These are phyloP conservation scores for Caiman crocodilus DNA, from an alignment of 2,797 vertebrate species.

Conservation along the genomic window DNA sequence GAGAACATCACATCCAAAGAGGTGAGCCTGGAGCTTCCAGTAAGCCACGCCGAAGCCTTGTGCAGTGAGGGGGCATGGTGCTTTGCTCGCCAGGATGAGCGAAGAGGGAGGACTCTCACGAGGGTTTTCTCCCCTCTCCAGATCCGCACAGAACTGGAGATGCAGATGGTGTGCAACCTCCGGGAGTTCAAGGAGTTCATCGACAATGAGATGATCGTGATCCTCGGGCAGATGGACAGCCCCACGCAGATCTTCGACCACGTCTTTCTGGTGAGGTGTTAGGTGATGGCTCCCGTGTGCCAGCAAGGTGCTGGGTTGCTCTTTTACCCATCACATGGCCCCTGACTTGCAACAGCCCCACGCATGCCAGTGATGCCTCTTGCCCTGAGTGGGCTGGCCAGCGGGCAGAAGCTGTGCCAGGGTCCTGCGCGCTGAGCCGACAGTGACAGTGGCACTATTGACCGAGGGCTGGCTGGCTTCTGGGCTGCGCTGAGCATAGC, in stretches of 20 bases:
- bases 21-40: constrained; percentile 77
- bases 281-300: neutral
- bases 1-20: constrained; percentile 98
- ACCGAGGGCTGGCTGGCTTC: neutral
- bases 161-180: constrained; percentile 98
- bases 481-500: neutral
- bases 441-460: neutral
- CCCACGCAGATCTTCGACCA: constrained; percentile 98
- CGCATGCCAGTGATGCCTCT: neutral
- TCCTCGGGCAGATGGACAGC: constrained; percentile 98
- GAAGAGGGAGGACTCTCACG: neutral
- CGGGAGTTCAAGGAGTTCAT: constrained; percentile 98
- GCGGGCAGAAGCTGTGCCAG: neutral
- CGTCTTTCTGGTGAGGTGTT: constrained; percentile 90
- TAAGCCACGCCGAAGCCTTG: neutral
- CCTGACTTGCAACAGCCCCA: neutral
- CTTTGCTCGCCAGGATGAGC: neutral
- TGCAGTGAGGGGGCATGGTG: neutral
- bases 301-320: neutral
- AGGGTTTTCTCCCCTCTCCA: constrained; percentile 57
- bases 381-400: accelerated
- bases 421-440: neutral
- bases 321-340: neutral
- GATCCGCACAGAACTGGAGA: constrained; percentile 97
- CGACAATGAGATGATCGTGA: constrained; percentile 98